Base-by-base conservation (phyloP, 2,113 vertebrate genomes). In the Cephalopholis sonnerati region DNA sequence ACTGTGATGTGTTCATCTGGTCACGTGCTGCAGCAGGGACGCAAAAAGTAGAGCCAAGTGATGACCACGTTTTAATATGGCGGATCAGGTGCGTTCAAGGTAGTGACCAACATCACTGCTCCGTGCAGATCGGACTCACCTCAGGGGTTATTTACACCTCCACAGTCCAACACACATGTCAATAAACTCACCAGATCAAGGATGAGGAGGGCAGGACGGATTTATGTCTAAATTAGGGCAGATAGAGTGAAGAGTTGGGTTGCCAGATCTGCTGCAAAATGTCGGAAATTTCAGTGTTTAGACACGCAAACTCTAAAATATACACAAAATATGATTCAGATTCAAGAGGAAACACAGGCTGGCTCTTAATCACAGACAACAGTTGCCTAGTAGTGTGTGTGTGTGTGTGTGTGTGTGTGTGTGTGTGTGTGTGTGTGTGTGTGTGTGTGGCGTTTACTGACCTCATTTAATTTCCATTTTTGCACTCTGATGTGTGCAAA, bases 81-180 rank as follows among this genome's bases (percentile, higher is more conserved):
- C 88, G 87, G 84, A 86, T 84, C 87, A 93, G 88, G 87, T 92
- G 89, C 80, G 89, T 87, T 91, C 73, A 86, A 63, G 57, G 58
- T n/a, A 7, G 22, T 25, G 63, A 44, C 16, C 27, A 3, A 20
- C 39, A 24, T 9, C 36, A n/a, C n/a, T 17, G 63, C 84, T 59
- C 88, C 46, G 72, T 68, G 79, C 57, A 29, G 29, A 63, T 55
- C 24, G n/a, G 64, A 62, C 57, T 67, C 20, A 59, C 63, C 20
- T 63, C 22, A 25, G 6, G 18, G 55, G n/a, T 44, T 5, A 54
- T 16, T 12, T 20, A 24, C 17, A 41, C 4, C 12, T 20, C 25
- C 17, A 9, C 44, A 46, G 29, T n/a, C 1, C 17, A 25, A 0
- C 41, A 5, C n/a, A n/a, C 1, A 7, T 15, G 0, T 25, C 1